Evolutionary conservation across 2,113 vertebrate species (phyloP), one percentile per base, ranked within the genome.

Genomic region (Neopipo cinnamomea): DNA sequence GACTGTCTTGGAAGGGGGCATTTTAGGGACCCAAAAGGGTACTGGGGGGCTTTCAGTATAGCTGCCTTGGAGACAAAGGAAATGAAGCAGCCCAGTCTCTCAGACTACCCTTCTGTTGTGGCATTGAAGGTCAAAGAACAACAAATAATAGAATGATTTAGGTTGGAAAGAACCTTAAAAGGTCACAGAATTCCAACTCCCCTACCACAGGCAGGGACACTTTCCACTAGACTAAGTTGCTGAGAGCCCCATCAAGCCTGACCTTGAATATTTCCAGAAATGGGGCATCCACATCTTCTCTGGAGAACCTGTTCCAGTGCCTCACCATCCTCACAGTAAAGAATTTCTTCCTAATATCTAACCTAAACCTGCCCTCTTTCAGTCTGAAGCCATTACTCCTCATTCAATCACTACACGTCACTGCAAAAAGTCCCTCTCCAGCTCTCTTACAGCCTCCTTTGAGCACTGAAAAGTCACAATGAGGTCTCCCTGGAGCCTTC

Each of bases 1-100:
- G 22, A 37, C 23, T 18, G 3, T 28, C 37, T 52, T 1, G 0
- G 52, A 12, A 2, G 1, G 31, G 50, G 6, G 28, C 23, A 46
- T 52, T 80, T 58, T 13, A 58, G 50, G 42, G 31, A 88, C 35
- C 7, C 44, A n/a, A 24, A 46, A 52, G 27, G 8, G 14, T 27
- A 33, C 18, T 62, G 19, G 30, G 19, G 10, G 33, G 28, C 13
- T 89, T 49, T n/a, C 53, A 18, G 27, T 16, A 52, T 0, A 59
- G 46, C 52, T 67, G 52, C 33, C 44, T 12, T 67, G 37, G 52
- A 67, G 15, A 74, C 33, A 66, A 66, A 52, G 37, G 28, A 30
- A 74, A 33, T 17, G 8, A 74, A 46, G 12, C 33, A 39, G 28
- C 39, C 18, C 8, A 3, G 31, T 52, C 37, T 52, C 52, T 67